Evolutionary conservation across 2,797 vertebrate species (phyloP).

Genomic region (Anniella stebbinsi): DNA sequence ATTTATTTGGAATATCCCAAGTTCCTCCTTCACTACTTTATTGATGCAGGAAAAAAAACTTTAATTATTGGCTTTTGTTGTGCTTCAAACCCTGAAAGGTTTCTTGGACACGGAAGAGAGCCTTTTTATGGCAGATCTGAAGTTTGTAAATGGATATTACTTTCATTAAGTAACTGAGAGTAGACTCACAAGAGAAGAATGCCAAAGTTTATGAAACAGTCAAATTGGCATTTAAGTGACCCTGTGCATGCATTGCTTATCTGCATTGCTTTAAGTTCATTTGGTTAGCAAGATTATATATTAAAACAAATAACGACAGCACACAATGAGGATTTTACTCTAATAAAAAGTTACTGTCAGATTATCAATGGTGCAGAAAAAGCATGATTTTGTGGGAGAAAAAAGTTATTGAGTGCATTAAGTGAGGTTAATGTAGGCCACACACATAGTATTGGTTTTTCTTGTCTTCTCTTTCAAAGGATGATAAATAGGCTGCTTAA

Average conservation of each 20-base stretch:
- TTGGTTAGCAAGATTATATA: conserved; percentile 85
- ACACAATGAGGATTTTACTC: conserved; percentile 84
- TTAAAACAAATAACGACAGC: conserved; percentile 86
- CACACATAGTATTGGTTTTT: conserved; percentile 83
- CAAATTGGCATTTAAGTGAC: conserved; percentile 86
- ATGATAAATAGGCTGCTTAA: conserved; percentile 86
- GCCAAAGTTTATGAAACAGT: conserved; percentile 82
- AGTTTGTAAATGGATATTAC: conserved; percentile 82
- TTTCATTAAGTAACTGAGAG: conserved; percentile 81
- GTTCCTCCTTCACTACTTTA: conserved; percentile 73
- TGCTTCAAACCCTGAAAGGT: conserved; percentile 80
- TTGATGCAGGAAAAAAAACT: conserved; percentile 65
- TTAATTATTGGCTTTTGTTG: conserved; percentile 84
- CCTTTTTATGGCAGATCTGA: conserved; percentile 78
- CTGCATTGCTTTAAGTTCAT: conserved; percentile 82
- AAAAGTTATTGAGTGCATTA: conserved; percentile 78
- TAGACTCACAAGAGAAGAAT: conserved; percentile 82
- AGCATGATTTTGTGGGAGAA: conserved; percentile 70
- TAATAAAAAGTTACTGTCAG: conserved; percentile 89
- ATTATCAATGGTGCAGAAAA: conserved; percentile 84
- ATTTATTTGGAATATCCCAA: conserved; percentile 65
- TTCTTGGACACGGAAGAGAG: conserved; percentile 78
- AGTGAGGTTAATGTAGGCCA: conserved; percentile 80
- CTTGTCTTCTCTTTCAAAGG: conserved; percentile 85
- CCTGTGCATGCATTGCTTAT: conserved; percentile 85